Evolutionary conservation across 2,888 invertebrate genomes (phyloP).

Genomic region (Elegia similella): DNA sequence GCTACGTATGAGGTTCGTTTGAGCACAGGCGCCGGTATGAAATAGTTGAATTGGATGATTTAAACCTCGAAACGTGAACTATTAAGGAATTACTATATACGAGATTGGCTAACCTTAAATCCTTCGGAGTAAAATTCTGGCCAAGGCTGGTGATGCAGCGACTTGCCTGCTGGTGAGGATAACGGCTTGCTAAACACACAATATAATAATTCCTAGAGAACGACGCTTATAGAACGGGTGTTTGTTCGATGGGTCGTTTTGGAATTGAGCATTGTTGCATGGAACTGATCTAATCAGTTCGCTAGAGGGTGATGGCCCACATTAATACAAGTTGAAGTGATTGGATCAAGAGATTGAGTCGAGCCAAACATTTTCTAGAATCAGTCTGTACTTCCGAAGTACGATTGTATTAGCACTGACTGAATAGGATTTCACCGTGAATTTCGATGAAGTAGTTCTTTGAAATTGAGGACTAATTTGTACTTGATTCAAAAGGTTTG

Average conservation of each 20-base stretch:
- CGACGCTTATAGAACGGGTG: conserved; percentile 19
- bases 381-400: neutral
- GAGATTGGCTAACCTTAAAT: no score
- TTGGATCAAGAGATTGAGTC: conserved; percentile 54
- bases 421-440: neutral
- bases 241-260: conserved; percentile 34
- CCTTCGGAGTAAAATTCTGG: no score
- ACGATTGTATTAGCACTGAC: neutral
- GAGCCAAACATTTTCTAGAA: conserved; percentile 26
- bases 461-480: neutral
- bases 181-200: no score
- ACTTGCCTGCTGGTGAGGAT: no score
- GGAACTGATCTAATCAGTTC: conserved; percentile 59
- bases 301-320: conserved; percentile 56
- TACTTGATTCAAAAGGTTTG: neutral
- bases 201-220: no score
- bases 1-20: no score
- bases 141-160: no score
- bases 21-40: no score
- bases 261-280: conserved; percentile 29
- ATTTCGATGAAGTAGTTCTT: neutral
- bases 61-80: no score
- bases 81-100: no score
- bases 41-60: no score
- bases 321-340: conserved; percentile 60